Conservation (phyloP, 37 sponge, comb jelly and placozoan genomes). For the Beroe ovata region DNA sequence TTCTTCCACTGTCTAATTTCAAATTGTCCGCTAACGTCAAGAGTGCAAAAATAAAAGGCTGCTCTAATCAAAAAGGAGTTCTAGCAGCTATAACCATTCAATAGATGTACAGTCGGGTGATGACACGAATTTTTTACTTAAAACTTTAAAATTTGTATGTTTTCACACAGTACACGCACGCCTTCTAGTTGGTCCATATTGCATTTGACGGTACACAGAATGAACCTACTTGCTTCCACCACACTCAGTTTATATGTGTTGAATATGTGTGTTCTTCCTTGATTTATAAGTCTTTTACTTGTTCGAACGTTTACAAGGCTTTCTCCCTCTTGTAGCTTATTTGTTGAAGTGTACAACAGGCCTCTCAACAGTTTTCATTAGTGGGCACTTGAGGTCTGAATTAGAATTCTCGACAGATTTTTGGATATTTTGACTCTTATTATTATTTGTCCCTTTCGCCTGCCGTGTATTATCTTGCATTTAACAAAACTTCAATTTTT, state of each 20-base stretch:
- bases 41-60: constrained; percentile 48
- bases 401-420: constrained; percentile 23
- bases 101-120: constrained; percentile 41
- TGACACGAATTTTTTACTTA: constrained; percentile 38
- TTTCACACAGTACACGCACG: constrained; percentile 28
- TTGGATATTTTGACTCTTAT: neutral
- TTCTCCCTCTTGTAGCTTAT: neutral
- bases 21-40: constrained; percentile 4
- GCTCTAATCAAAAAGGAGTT: constrained; percentile 57
- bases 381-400: constrained; percentile 39
- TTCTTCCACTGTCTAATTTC: neutral
- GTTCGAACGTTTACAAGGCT: neutral
- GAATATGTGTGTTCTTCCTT: neutral
- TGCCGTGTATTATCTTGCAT: neutral
- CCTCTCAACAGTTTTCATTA: constrained; percentile 49
- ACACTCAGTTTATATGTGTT: neutral
- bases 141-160: constrained; percentile 59
- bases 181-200: neutral
- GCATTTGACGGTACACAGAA: constrained; percentile 34
- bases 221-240: constrained; percentile 28
- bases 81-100: constrained; percentile 50
- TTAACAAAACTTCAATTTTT: neutral
- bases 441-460: neutral
- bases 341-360: constrained; percentile 57
- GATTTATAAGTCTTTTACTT: constrained; percentile 48